phyloP scores from a whole-genome alignment of 2,113 vertebrate genomes.

The Synodontis membranacea region DNA sequence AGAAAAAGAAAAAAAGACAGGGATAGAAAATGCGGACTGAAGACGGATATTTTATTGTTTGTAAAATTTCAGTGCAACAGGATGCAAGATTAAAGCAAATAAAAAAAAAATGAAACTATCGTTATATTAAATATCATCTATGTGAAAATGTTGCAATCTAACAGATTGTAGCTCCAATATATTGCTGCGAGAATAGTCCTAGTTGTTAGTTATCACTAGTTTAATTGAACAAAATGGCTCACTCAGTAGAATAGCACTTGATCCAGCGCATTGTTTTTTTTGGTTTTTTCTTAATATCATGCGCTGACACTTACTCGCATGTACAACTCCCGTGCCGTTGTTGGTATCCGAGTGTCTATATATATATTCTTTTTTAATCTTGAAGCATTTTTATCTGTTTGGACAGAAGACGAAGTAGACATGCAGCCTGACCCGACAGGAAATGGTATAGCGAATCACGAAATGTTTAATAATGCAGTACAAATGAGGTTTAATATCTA shows the following conservation, averaged over 20 bases:
- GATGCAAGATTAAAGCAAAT: not conserved
- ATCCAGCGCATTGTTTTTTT: not conserved
- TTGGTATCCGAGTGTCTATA: not conserved
- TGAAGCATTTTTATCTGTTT: not conserved
- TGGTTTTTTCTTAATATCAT: not conserved
- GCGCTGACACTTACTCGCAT: not conserved
- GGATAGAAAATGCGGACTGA: not conserved
- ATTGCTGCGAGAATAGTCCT: not conserved
- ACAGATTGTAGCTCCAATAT: not conserved
- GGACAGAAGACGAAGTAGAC: not conserved
- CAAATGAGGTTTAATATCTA: not conserved
- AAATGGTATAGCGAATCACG: not conserved
- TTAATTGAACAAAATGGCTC: not conserved
- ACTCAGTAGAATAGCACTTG: not conserved
- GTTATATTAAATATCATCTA: not conserved
- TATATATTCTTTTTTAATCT: not conserved
- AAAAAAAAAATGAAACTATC: not conserved
- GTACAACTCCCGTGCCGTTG: not conserved
- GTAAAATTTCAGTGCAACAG: not conserved
- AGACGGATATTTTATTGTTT: not conserved
- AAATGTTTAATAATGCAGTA: not conserved
- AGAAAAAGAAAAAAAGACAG: not conserved
- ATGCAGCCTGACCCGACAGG: not conserved
- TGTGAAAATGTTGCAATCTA: not conserved
- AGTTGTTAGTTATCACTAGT: not conserved